A percentile compares a stretch with the other conserved stretches of the same genome.
phyloP scores from a whole-genome alignment of 2,797 vertebrate genomes.

The Malurus splendens region DNA sequence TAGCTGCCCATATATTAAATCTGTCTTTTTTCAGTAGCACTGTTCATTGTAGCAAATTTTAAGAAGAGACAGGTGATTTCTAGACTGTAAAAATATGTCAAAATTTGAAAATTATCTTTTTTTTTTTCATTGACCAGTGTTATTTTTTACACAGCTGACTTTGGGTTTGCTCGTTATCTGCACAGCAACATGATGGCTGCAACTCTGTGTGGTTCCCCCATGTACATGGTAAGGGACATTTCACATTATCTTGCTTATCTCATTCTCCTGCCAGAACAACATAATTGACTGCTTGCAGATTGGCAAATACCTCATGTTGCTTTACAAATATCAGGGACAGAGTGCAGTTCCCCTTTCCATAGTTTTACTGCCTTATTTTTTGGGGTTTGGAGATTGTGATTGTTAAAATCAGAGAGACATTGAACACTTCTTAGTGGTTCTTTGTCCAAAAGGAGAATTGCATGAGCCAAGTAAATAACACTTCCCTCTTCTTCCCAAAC shows the following conservation, averaged over 20 bases:
- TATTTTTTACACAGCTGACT: constrained; percentile 83
- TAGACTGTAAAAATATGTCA: neutral
- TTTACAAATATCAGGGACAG: neutral
- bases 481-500: neutral
- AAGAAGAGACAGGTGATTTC: neutral
- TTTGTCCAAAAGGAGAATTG: neutral
- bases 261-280: neutral
- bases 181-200: constrained; percentile 99
- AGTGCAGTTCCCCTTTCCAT: neutral
- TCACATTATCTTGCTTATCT: neutral
- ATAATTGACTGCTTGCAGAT: neutral
- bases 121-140: neutral
- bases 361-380: neutral
- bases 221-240: constrained; percentile 90
- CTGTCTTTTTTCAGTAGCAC: neutral
- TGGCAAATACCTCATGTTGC: neutral
- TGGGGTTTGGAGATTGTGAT: neutral
- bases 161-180: constrained; percentile 95
- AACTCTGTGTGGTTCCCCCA: constrained; percentile 93
- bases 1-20: neutral
- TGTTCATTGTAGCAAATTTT: neutral
- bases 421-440: neutral
- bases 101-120: neutral
- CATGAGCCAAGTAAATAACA: neutral
- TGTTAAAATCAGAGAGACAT: neutral